Base-by-base conservation (phyloP, 2,113 vertebrate genomes). In the Saccopteryx leptura region DNA sequence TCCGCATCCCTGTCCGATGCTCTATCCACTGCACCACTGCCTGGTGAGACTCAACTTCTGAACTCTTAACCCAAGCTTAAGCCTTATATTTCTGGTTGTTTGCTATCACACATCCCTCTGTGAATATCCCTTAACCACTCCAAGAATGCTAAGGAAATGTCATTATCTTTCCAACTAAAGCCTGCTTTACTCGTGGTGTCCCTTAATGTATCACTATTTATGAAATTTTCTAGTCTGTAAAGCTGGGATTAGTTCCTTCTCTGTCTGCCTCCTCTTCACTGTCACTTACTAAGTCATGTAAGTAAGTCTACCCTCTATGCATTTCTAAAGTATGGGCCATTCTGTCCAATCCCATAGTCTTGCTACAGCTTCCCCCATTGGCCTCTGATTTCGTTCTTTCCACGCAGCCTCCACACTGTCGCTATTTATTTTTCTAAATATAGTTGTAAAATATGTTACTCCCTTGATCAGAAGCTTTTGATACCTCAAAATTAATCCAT, bases 391-490 rank as follows among this genome's bases (percentile, higher is more conserved):
- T 84, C 19, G 63, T 85, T 89, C 18, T 81, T 93, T 54, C 15
- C 18, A 56, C 69, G 26, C 21, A 11, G 61, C 50, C 26, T 88
- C 46, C n/a, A 86, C 31, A 88, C n/a, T 19, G 31, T 84, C 88
- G 71, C 88, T 88, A 19, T 84, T 93, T 88, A 79, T 79, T 88
- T 96, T 88, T 91, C 65, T 80, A 84, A 84, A 60, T 26, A 60
- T 63, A 87, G 19, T 88, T 79, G 72, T 88, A 74, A 91, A 84
- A 84, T 88, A 68, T 61, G 18, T 66, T 80, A 91, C 50, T 81
- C 9, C 33, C 24, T 96, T 72, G 33, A 68, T 95, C 46, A 95
- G 89, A 82, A 93, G 91, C 33, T 28, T 78, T 58, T 50, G 19
- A 66, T 61, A 23, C 24, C 52, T 91, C 78, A 56, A 15, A 88